A percentile compares a stretch with the other conserved stretches of the same genome.
Conservation (phyloP, 2,113 vertebrate species). For the Paramormyrops kingsleyae region DNA sequence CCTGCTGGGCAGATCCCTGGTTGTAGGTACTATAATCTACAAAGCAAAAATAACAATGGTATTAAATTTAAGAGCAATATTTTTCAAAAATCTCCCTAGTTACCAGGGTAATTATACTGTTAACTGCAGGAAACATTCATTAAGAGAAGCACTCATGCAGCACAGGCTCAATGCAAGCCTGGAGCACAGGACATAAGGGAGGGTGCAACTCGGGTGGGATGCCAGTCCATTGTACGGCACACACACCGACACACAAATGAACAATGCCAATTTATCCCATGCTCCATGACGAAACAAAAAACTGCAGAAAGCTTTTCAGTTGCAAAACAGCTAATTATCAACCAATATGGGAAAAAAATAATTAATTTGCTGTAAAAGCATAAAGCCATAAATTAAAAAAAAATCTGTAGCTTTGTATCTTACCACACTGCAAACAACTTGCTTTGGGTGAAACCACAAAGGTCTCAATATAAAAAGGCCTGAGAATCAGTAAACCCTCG, state of each 20-base stretch:
- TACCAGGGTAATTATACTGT: neutral
- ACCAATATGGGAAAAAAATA: neutral
- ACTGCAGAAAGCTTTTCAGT: neutral
- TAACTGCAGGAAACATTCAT: neutral
- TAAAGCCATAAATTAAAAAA: neutral
- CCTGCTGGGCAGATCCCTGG: slow-evolving; percentile 85
- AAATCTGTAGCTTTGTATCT: neutral
- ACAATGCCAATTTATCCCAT: neutral
- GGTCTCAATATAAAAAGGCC: neutral
- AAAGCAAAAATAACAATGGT: slow-evolving; percentile 15
- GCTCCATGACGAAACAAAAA: neutral
- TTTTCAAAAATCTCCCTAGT: neutral
- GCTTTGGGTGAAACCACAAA: neutral
- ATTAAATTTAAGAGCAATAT: neutral
- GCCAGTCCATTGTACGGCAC: neutral
- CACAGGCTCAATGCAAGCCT: neutral
- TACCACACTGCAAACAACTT: neutral
- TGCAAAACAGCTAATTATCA: neutral
- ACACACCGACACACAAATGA: neutral
- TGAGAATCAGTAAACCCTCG: neutral
- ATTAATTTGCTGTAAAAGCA: neutral
- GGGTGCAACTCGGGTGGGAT: neutral
- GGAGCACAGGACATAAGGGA: neutral
- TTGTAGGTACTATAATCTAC: slow-evolving; percentile 93
- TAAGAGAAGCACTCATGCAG: neutral